Percentiles rank a stretch among this genome's conserved stretches.
These are phyloP conservation scores for Malurus alboscapulatus DNA, from an alignment of 2,113 vertebrate species.

Conservation along the genomic window DNA sequence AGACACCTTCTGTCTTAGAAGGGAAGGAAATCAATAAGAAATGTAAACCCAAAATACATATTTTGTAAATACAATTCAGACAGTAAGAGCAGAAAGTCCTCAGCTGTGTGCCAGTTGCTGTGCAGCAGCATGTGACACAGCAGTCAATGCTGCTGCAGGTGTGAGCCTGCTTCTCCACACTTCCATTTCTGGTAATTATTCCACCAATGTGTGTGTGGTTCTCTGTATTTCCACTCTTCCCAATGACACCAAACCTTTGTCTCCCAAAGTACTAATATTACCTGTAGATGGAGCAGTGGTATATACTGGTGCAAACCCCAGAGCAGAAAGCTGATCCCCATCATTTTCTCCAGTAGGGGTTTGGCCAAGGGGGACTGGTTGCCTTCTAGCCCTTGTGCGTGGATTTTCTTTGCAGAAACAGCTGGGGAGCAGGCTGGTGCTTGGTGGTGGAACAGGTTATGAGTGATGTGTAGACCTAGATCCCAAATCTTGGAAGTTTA, in stretches of 20 bases:
- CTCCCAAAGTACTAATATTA: neutral
- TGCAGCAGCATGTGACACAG: neutral
- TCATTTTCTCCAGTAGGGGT: neutral
- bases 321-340: neutral
- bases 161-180: neutral
- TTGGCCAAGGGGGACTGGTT: neutral
- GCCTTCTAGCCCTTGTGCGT: neutral
- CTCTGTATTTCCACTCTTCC: neutral
- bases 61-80: neutral
- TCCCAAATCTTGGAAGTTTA: neutral
- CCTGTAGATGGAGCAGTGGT: neutral
- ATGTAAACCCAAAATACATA: neutral
- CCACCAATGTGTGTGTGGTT: rapidly evolving
- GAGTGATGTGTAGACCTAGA: neutral
- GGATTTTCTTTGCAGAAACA: neutral
- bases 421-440: neutral
- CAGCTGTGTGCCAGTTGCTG: neutral
- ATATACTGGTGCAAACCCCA: neutral
- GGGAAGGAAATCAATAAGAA: neutral
- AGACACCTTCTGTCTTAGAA: neutral
- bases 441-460: neutral
- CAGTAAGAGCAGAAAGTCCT: neutral
- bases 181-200: neutral
- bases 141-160: neutral
- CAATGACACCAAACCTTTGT: neutral